These are phyloP conservation scores for Drosophila littoralis DNA, from an alignment of 1,140 invertebrate species.

Conservation along the genomic window DNA sequence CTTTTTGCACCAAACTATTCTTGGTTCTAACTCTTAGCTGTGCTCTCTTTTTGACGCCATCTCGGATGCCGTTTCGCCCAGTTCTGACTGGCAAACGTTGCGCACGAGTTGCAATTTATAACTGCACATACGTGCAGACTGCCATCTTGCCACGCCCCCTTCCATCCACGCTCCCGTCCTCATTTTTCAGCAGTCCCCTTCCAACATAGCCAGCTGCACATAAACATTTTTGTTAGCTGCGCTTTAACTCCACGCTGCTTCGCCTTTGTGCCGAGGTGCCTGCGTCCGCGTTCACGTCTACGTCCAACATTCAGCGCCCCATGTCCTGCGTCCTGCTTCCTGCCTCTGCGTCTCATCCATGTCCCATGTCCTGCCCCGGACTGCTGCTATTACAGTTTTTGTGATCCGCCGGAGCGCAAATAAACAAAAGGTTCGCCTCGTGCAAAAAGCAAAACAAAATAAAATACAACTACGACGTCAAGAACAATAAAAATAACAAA, in stretches of 20 bases:
- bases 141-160: conserved; percentile 14
- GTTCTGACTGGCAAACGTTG: conserved; percentile 54
- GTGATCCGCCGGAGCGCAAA: conserved; percentile 76
- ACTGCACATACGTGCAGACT: conserved; percentile 73
- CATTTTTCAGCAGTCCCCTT: background rate
- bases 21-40: background rate
- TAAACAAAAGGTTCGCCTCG: conserved; percentile 75
- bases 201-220: conserved; percentile 47
- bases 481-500: conserved; percentile 42
- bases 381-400: conserved; percentile 71
- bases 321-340: conserved; percentile 5
- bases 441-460: conserved; percentile 55
- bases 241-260: conserved; percentile 60
- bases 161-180: background rate
- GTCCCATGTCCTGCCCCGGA: conserved; percentile 22
- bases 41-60: conserved; percentile 25
- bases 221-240: conserved; percentile 78
- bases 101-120: conserved; percentile 80
- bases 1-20: conserved; percentile 12
- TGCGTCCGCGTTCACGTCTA: conserved; percentile 30
- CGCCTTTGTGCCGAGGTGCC: conserved; percentile 64
- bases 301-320: conserved; percentile 7
- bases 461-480: conserved; percentile 41
- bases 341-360: background rate
- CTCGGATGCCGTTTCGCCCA: conserved; percentile 33